A percentile compares a stretch with the other conserved stretches of the same genome.
Evolutionary conservation across 2,888 invertebrate genomes (phyloP).

Genomic region (Melipona beecheii): DNA sequence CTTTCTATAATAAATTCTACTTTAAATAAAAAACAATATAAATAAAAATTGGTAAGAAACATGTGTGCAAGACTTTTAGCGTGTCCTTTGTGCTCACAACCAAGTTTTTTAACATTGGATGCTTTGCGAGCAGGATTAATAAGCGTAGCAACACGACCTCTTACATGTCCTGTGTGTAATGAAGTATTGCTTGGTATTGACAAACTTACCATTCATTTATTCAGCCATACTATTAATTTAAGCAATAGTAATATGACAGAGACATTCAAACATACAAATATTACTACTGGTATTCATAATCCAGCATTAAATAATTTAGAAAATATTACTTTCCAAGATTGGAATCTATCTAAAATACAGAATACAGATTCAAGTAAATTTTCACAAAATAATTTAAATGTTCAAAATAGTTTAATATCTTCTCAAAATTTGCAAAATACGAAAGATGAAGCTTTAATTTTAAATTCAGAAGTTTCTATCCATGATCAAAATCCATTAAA

Average conservation of each 20-base stretch:
- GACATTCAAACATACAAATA: constrained; percentile 61
- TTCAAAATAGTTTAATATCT: constrained; percentile 29
- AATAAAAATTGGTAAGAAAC: constrained; percentile 43
- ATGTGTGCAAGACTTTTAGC: constrained; percentile 86
- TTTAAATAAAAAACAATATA: constrained; percentile 1
- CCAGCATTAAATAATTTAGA: constrained; percentile 57
- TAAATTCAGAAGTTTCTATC: constrained; percentile 33
- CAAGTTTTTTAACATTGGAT: constrained; percentile 90
- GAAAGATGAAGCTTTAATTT: constrained; percentile 22
- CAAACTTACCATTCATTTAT: constrained; percentile 93
- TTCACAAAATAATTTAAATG: constrained; percentile 26
- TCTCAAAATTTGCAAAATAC: constrained; percentile 24
- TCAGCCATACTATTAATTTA: constrained; percentile 87
- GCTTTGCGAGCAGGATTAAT: constrained; percentile 90
- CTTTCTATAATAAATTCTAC: constrained; percentile 7
- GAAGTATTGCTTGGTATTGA: constrained; percentile 91
- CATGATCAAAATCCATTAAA: constrained; percentile 39
- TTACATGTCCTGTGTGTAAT: constrained; percentile 91
- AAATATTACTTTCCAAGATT: constrained; percentile 68
- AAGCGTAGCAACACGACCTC: constrained; percentile 90
- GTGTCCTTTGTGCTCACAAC: constrained; percentile 91
- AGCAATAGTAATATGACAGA: constrained; percentile 54
- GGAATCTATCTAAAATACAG: constrained; percentile 67
- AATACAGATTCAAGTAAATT: constrained; percentile 28
- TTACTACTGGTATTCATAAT: constrained; percentile 47